Conservation (phyloP, 1,140 invertebrate species). For the Manduca sexta region DNA sequence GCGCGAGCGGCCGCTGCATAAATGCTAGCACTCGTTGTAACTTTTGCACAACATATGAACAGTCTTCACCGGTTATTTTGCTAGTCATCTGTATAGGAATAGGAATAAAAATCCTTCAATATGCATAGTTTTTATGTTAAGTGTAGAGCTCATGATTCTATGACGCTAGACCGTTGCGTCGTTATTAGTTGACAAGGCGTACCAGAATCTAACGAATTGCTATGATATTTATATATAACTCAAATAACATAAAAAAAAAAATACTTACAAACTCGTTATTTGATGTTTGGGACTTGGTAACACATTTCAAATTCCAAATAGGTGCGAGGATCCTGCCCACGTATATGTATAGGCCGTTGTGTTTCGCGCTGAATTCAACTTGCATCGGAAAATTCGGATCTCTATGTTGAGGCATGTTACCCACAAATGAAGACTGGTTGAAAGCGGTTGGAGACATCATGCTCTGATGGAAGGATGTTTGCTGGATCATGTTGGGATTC, state of each 20-base stretch:
- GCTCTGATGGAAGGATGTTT: constrained; percentile 48
- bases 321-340: constrained; percentile 88
- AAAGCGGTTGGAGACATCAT: constrained; percentile 42
- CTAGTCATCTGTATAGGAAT: constrained; percentile 56
- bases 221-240: neutral
- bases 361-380: constrained; percentile 86
- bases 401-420: constrained; percentile 48
- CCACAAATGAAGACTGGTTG: constrained; percentile 54
- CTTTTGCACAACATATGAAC: constrained; percentile 61
- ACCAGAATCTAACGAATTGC: too few relatives aligned
- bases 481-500: constrained; percentile 41
- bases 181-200: too few relatives aligned
- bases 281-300: constrained; percentile 75
- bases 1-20: constrained; percentile 49
- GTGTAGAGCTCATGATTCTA: too few relatives aligned
- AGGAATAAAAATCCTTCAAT: too few relatives aligned
- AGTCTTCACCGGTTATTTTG: constrained; percentile 67
- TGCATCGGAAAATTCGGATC: constrained; percentile 62
- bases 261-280: constrained; percentile 76
- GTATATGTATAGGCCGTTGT: constrained; percentile 94
- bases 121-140: too few relatives aligned
- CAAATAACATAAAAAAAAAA: neutral
- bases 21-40: constrained; percentile 68
- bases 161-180: too few relatives aligned
- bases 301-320: constrained; percentile 84